A percentile compares a stretch with the other conserved stretches of the same genome.
Evolutionary conservation across 2,888 invertebrate species (phyloP).

Genomic region (Leptogaster cylindrica): DNA sequence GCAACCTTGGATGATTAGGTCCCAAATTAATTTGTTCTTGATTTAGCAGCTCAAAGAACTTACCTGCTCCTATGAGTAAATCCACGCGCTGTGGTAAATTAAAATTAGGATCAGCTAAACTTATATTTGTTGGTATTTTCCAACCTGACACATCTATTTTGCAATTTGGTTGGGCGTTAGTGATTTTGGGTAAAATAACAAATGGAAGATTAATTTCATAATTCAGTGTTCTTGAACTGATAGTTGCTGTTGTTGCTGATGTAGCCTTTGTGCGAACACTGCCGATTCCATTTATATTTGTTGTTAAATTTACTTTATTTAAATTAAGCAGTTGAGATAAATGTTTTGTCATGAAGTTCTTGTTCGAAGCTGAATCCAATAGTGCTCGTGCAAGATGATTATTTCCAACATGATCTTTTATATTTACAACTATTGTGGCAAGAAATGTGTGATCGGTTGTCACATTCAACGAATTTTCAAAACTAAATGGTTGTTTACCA

Average conservation of each 20-base stretch:
- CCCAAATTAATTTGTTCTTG: constrained; percentile 17
- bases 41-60: neutral
- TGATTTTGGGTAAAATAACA: neutral
- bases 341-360: neutral
- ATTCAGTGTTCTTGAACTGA: neutral
- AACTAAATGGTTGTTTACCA: too few species aligned
- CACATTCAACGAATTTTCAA: too few species aligned
- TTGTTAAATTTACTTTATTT: neutral
- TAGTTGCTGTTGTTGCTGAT: neutral
- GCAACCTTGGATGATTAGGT: neutral
- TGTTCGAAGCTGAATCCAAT: neutral
- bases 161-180: neutral
- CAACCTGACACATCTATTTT: neutral
- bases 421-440: neutral
- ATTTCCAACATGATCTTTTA: neutral
- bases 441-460: neutral
- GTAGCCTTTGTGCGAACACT: neutral
- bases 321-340: neutral
- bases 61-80: neutral
- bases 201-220: neutral
- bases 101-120: constrained; percentile 1
- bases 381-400: neutral
- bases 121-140: neutral
- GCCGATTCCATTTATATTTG: neutral
- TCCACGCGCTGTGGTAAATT: neutral